phyloP scores from a whole-genome alignment of 2,113 vertebrate species.

The Xyrauchen texanus region DNA sequence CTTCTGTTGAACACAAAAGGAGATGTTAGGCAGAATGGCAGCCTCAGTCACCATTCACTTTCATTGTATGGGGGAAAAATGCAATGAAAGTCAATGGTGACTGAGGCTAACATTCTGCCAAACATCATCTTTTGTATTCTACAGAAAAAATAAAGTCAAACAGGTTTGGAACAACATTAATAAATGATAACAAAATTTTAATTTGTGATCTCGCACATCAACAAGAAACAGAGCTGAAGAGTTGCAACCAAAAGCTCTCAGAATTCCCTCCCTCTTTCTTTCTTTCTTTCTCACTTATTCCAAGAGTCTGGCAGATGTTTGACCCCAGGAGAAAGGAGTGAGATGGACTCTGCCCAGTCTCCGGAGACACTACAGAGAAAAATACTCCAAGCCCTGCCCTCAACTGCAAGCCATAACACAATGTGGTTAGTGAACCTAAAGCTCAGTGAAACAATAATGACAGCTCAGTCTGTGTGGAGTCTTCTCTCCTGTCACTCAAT shows the following conservation, averaged over 20 bases:
- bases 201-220: neutral
- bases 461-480: conserved; percentile 16
- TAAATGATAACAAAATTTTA: too few species aligned
- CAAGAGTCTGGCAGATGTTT: conserved; percentile 51
- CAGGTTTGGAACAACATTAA: too few species aligned
- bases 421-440: conserved; percentile 35
- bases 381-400: conserved; percentile 21
- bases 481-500: conserved; percentile 34
- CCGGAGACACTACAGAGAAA: conserved; percentile 45
- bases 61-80: too few species aligned
- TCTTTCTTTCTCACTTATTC: conserved; percentile 21
- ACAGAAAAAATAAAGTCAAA: too few species aligned
- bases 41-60: too few species aligned
- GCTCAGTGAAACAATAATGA: conserved; percentile 24
- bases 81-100: too few species aligned
- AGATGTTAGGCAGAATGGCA: too few species aligned
- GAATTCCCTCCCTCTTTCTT: neutral
- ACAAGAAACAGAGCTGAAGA: too few species aligned
- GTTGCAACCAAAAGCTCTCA: too few species aligned
- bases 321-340: conserved; percentile 50
- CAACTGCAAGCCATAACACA: conserved; percentile 37
- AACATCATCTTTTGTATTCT: too few species aligned
- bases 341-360: conserved; percentile 55
- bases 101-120: too few species aligned
- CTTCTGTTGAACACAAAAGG: too few species aligned